A percentile compares a stretch with the other conserved stretches of the same genome.
These are phyloP conservation scores for Zoanthus sociatus DNA, from an alignment of 92 coral and sea anemone genomes.

Conservation along the genomic window DNA sequence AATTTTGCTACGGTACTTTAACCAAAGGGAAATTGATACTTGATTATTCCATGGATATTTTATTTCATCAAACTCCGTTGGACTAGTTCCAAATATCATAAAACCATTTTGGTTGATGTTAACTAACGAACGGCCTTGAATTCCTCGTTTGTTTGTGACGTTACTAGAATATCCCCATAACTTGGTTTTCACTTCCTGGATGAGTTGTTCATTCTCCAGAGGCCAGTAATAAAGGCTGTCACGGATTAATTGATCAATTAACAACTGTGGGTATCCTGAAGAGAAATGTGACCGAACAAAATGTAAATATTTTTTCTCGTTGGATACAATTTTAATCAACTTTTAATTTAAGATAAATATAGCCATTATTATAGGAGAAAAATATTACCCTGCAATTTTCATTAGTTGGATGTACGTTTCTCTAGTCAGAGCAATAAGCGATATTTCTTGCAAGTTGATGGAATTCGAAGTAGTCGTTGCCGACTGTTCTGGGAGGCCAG, in stretches of 20 bases:
- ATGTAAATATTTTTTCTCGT: too few relatives aligned
- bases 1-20: constrained; percentile 7
- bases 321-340: too few relatives aligned
- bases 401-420: too few relatives aligned
- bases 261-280: constrained; percentile 15
- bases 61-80: not conserved
- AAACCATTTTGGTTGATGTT: not conserved
- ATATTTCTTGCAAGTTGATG: too few relatives aligned
- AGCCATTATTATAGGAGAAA: too few relatives aligned
- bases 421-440: too few relatives aligned
- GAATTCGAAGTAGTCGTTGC: too few relatives aligned
- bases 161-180: constrained; percentile 34
- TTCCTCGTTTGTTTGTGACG: constrained; percentile 5
- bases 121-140: constrained; percentile 6
- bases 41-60: not conserved
- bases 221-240: constrained; percentile 35
- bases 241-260: constrained; percentile 18
- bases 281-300: not conserved
- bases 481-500: too few relatives aligned
- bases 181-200: constrained; percentile 17
- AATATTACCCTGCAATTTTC: too few relatives aligned
- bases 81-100: not conserved
- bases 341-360: too few relatives aligned
- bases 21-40: constrained; percentile 19
- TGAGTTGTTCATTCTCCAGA: constrained; percentile 14